Evolutionary conservation across 2,113 vertebrate species (phyloP).

Genomic region (Esox niger): DNA sequence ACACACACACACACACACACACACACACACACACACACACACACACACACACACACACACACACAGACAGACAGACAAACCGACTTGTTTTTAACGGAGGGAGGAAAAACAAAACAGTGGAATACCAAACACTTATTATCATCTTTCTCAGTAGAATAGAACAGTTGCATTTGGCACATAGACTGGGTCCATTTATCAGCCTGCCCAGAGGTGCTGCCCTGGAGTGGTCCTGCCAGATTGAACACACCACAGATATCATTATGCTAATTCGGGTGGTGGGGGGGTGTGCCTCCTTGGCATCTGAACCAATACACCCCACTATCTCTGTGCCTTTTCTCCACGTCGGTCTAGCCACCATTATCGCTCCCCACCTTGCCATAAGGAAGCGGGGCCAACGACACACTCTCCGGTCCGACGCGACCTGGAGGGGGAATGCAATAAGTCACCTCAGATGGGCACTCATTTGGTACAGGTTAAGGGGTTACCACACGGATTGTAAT

Average conservation of each 20-base stretch:
- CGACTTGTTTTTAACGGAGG: too few species aligned
- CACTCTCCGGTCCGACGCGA: constrained; percentile 9
- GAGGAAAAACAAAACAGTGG: too few species aligned
- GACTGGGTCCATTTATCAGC: constrained; percentile 32
- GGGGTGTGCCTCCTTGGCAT: constrained; percentile 11
- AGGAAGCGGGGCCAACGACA: background rate
- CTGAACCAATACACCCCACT: background rate
- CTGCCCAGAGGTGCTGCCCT: constrained; percentile 40
- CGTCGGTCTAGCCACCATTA: constrained; percentile 30
- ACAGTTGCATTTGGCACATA: constrained; percentile 23
- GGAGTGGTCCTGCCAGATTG: too few species aligned
- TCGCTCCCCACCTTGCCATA: constrained; percentile 38
- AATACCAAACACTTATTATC: constrained; percentile 37
- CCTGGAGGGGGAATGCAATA: too few species aligned
- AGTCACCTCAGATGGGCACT: too few species aligned
- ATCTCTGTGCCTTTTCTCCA: background rate
- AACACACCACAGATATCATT: constrained; percentile 52
- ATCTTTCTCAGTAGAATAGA: constrained; percentile 21
- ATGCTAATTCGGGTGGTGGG: constrained; percentile 4
- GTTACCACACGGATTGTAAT: too few species aligned
- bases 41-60: constrained; percentile 19
- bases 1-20: constrained; percentile 9
- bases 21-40: constrained; percentile 12
- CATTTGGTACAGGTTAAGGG: too few species aligned
- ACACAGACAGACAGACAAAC: constrained; percentile 2